These are phyloP conservation scores for Spialia ferax DNA, from an alignment of 2,888 invertebrate species.

Conservation along the genomic window DNA sequence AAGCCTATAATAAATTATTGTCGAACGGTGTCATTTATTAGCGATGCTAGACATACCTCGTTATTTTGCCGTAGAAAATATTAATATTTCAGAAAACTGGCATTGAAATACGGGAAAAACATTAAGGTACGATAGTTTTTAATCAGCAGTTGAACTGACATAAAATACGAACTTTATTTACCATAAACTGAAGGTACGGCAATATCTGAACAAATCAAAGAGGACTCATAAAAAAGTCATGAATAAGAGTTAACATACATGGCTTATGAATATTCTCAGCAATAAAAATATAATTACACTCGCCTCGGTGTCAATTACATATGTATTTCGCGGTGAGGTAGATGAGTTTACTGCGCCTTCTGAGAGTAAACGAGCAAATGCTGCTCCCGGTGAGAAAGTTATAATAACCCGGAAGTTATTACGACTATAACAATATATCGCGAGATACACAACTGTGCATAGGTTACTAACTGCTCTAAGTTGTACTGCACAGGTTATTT, in stretches of 20 bases:
- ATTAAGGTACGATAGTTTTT: too few species aligned
- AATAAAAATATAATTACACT: slow-evolving; percentile 30
- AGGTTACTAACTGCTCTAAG: not conserved
- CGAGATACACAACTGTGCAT: slow-evolving; percentile 3
- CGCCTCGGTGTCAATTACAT: too few species aligned
- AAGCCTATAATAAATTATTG: not conserved
- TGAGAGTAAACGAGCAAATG: slow-evolving; percentile 12
- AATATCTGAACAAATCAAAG: not conserved
- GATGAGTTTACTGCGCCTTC: slow-evolving; percentile 35
- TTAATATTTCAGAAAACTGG: not conserved
- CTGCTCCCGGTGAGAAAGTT: slow-evolving; percentile 36
- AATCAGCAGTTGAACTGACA: too few species aligned
- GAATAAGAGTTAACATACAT: not conserved
- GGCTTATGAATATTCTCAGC: slow-evolving; percentile 13
- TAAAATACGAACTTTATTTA: too few species aligned
- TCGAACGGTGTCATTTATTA: slow-evolving; percentile 3
- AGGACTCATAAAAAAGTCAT: slow-evolving; percentile 9
- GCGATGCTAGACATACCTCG: slow-evolving; percentile 4
- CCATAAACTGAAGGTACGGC: not conserved
- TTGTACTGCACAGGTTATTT: slow-evolving; percentile 11
- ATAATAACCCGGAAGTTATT: slow-evolving; percentile 36
- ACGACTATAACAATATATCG: slow-evolving; percentile 18
- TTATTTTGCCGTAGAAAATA: not conserved
- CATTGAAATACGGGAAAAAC: too few species aligned
- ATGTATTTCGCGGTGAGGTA: not conserved